Evolutionary conservation across 1,140 invertebrate species (phyloP).

Genomic region (Gerris buenoi): DNA sequence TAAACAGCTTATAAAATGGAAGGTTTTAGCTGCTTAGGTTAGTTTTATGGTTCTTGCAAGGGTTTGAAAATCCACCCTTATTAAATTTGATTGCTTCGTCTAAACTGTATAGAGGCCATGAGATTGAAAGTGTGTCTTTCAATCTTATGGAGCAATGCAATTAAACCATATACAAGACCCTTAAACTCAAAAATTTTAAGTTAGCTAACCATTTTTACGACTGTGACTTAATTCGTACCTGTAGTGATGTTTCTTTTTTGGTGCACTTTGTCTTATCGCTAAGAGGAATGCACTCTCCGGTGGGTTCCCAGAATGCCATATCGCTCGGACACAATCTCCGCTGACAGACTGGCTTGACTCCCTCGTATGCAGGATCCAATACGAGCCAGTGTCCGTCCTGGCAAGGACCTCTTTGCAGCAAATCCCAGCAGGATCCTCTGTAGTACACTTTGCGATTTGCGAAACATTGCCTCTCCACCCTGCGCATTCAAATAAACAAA

Average conservation of each 20-base stretch:
- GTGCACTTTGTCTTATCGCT: slow-evolving; percentile 1
- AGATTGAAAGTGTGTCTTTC: no score
- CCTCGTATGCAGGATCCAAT: neutral
- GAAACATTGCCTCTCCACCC: neutral
- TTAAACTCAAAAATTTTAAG: no score
- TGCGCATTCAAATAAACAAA: no score
- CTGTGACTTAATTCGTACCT: neutral
- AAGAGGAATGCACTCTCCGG: neutral
- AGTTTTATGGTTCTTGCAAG: no score
- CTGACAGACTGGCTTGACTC: slow-evolving; percentile 4
- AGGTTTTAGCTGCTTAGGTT: no score
- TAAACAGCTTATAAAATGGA: no score
- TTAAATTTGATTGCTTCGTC: no score
- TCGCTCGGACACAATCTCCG: neutral
- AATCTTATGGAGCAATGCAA: no score
- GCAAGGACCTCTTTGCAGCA: slow-evolving; percentile 7
- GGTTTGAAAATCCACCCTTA: no score
- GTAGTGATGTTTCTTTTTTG: neutral
- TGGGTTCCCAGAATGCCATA: slow-evolving; percentile 7
- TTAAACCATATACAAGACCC: no score
- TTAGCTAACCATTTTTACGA: no score
- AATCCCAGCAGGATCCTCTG: slow-evolving; percentile 4
- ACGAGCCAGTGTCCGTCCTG: slow-evolving; percentile 11
- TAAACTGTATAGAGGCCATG: no score
- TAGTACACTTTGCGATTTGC: neutral